Evolutionary conservation across 2,888 invertebrate species (phyloP), one percentile per base, ranked within the genome.

Genomic region (Cataglyphis altisquamis): DNA sequence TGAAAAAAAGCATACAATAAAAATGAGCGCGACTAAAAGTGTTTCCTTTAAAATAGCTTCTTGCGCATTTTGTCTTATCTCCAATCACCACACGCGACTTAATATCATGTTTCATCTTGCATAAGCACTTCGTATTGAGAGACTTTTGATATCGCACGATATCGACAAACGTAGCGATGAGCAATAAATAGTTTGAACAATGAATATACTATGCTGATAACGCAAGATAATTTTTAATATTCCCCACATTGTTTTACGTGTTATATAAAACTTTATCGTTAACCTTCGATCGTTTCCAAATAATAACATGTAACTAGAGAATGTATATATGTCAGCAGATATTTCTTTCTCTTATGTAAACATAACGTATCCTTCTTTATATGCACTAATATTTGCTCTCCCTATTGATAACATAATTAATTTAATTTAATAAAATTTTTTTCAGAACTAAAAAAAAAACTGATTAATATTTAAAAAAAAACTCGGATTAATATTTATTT

Each of bases 31-130:
- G 4, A 1, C 2, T 15, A 15, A 29, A 32, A 32, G 4, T 64
- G 45, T 75, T 75, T 29, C 9, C 52, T 55, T 5, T 41, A 41
- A 68, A 68, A 57, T 41, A 68, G 1, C 18, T 25, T 66, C 15
- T 64, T 15, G 8, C 45, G 74, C 21, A 52, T 52, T 66, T 29
- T 60, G 25, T n/a, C 3, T 75, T 75, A 75, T 52, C 25, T 36
- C 32, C 21, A 67, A 29, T 57, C 29, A 41, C 29, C 32, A 41
- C 21, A 21, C 12, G 6, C 21, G 15, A 21, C 3, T 52, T 36
- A 67, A 78, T 77, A 67, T 41, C 77, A 55, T 10, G 29, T 41
- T 64, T 57, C 29, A 57, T 77, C 77, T 68, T 77, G 55, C 55
- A 77, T 78, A 68, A 78, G 68, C 32, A 5, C 1, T 41, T 77